A percentile compares a stretch with the other conserved stretches of the same genome.
These are phyloP conservation scores for Pangasius macronema DNA, from an alignment of 2,797 vertebrate species.

Conservation along the genomic window DNA sequence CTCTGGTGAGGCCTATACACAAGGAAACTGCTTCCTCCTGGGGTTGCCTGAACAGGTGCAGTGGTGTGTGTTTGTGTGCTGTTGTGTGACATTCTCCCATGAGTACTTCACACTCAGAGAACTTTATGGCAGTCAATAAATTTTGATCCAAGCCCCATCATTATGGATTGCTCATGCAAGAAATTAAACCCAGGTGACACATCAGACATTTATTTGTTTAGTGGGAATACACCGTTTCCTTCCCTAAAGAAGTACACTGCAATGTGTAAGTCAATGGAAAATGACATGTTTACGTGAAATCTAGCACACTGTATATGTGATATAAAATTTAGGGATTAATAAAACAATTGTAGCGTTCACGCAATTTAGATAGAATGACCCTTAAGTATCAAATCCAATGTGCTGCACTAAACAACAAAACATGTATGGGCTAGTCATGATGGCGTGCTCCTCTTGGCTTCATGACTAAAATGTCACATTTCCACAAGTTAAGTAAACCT, in stretches of 20 bases:
- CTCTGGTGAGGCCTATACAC: constrained; percentile 61
- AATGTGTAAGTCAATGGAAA: neutral
- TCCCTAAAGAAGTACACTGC: neutral
- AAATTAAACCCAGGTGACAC: constrained; percentile 46
- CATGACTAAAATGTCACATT: too few relatives aligned
- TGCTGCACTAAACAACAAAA: neutral
- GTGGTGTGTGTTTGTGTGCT: constrained; percentile 21
- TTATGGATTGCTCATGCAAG: constrained; percentile 42
- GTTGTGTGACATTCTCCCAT: constrained; percentile 33
- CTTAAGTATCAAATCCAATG: neutral
- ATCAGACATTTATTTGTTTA: constrained; percentile 28
- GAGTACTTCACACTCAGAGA: constrained; percentile 9
- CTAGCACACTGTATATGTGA: neutral
- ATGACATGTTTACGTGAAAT: neutral
- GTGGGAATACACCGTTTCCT: neutral
- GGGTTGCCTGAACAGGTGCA: constrained; percentile 58
- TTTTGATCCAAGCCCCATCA: constrained; percentile 44
- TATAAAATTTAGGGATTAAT: neutral
- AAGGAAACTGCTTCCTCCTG: constrained; percentile 54
- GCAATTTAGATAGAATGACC: neutral
- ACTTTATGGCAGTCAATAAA: constrained; percentile 32
- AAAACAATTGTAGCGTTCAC: neutral
- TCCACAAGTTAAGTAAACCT: too few relatives aligned
- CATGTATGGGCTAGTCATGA: neutral
- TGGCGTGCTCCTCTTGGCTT: neutral